These are phyloP conservation scores for Phrixothrix hirtus DNA, from an alignment of 2,888 invertebrate genomes.

Conservation along the genomic window DNA sequence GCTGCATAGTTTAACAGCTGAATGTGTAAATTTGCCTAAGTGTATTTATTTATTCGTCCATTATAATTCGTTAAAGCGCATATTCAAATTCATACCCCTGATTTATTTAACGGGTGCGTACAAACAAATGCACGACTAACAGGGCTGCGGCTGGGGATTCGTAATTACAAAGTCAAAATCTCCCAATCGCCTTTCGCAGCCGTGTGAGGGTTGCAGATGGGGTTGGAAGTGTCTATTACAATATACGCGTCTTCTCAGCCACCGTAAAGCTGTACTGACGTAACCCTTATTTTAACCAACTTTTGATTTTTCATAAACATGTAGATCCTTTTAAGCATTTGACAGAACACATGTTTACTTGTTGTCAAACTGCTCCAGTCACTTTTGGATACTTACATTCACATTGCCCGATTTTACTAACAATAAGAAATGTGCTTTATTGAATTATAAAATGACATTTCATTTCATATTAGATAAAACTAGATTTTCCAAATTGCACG, in stretches of 20 bases:
- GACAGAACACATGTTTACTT: too few species aligned
- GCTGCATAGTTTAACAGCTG: slow-evolving; percentile 45
- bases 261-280: slow-evolving; percentile 8
- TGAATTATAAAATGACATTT: too few species aligned
- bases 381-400: too few species aligned
- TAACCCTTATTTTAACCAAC: slow-evolving; percentile 4
- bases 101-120: slow-evolving; percentile 51
- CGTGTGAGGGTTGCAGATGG: slow-evolving; percentile 30
- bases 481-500: too few species aligned
- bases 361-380: too few species aligned
- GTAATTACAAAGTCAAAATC: slow-evolving; percentile 57
- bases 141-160: slow-evolving; percentile 45
- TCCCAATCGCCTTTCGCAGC: slow-evolving; percentile 35
- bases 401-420: too few species aligned
- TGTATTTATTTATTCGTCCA: slow-evolving; percentile 55
- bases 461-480: too few species aligned
- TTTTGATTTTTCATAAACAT: slow-evolving; percentile 5
- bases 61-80: slow-evolving; percentile 55
- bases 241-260: slow-evolving; percentile 21
- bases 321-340: too few species aligned
- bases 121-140: slow-evolving; percentile 45
- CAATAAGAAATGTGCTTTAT: too few species aligned
- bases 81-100: slow-evolving; percentile 55
- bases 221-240: slow-evolving; percentile 30
- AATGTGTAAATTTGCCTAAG: slow-evolving; percentile 56